A percentile compares a stretch with the other conserved stretches of the same genome.
Evolutionary conservation across 1,140 invertebrate species (phyloP).

Genomic region (Pseudomyrmex flavicornis): DNA sequence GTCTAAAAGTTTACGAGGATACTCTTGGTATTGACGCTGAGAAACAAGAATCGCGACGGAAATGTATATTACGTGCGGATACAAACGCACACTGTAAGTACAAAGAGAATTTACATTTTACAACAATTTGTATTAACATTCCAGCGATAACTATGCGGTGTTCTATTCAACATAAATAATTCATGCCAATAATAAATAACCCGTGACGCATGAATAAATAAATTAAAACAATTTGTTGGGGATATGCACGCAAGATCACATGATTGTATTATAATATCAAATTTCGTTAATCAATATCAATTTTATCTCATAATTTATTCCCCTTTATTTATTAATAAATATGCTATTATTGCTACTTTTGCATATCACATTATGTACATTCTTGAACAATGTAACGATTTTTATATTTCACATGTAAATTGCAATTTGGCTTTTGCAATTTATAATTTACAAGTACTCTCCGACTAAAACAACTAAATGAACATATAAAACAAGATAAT

Average conservation of each 20-base stretch:
- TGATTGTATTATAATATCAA: constrained; percentile 37
- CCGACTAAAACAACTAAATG: neutral
- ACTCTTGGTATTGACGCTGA: neutral
- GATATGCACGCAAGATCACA: constrained; percentile 4
- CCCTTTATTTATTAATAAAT: neutral
- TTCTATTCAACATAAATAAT: constrained; percentile 56
- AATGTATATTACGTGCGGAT: neutral
- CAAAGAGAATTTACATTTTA: constrained; percentile 48
- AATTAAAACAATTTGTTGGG: constrained; percentile 22
- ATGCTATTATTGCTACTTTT: neutral
- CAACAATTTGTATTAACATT: constrained; percentile 55
- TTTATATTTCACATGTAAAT: neutral
- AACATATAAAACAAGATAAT: constrained; percentile 35
- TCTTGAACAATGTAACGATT: neutral
- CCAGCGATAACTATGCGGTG: constrained; percentile 54
- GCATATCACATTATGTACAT: neutral
- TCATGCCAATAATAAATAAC: constrained; percentile 31
- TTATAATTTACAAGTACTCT: neutral
- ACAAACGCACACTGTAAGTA: constrained; percentile 51
- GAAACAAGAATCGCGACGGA: neutral
- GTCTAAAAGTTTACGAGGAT: too few relatives aligned
- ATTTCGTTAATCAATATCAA: constrained; percentile 28
- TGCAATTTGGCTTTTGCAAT: neutral
- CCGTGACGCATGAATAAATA: constrained; percentile 26
- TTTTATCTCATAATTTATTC: constrained; percentile 11